Conservation (phyloP, 2,797 vertebrate species). For the Anniella stebbinsi region DNA sequence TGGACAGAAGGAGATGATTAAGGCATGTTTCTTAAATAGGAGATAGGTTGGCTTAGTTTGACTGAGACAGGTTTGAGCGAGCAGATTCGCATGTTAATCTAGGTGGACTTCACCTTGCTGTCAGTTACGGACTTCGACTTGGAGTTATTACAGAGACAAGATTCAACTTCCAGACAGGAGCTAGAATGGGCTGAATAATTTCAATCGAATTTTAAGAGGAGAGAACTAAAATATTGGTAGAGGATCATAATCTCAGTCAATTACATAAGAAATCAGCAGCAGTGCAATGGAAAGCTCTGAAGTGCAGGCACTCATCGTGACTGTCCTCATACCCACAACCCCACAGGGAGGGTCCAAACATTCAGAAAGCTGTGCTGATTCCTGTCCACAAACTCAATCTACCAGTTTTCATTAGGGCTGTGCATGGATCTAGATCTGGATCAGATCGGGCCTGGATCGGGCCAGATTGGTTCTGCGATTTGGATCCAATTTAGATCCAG, state of each 20-base stretch:
- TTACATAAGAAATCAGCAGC: not conserved
- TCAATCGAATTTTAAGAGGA: not conserved
- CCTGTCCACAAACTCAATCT: too few relatives aligned
- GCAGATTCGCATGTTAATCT: slow-evolving; percentile 14
- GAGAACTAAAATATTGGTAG: not conserved
- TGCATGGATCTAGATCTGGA: too few relatives aligned
- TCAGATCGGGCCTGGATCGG: too few relatives aligned
- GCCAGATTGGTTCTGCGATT: too few relatives aligned
- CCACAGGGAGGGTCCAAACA: too few relatives aligned
- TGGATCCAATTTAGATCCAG: too few relatives aligned
- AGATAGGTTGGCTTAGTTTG: slow-evolving; percentile 6
- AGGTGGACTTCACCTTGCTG: slow-evolving; percentile 4
- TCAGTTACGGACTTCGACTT: slow-evolving; percentile 16
- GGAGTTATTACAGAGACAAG: not conserved
- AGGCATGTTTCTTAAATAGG: slow-evolving; percentile 18
- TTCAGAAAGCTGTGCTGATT: too few relatives aligned
- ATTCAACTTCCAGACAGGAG: not conserved
- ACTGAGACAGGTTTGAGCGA: slow-evolving; percentile 4
- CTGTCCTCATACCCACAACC: too few relatives aligned
- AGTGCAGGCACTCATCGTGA: too few relatives aligned
- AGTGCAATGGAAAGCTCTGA: too few relatives aligned
- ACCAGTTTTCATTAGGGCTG: too few relatives aligned
- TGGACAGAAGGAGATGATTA: slow-evolving; percentile 7
- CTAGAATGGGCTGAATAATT: not conserved
- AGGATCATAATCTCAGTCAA: not conserved